phyloP scores from a whole-genome alignment of 2,113 vertebrate species.

The Passer domesticus region DNA sequence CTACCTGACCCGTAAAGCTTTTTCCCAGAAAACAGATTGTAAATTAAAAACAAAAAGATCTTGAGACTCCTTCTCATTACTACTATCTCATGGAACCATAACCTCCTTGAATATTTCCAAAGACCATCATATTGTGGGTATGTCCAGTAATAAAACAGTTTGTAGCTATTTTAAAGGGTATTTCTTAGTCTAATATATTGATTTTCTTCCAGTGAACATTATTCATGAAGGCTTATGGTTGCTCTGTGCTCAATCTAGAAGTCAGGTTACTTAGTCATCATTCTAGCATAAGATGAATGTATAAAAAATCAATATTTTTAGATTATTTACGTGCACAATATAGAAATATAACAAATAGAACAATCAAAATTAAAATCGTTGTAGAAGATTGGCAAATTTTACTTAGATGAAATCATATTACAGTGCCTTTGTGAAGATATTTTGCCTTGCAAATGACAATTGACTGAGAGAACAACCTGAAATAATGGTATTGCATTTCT shows the following conservation, averaged over 20 bases:
- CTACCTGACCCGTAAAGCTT: neutral
- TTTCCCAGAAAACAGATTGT: neutral
- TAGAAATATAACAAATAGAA: neutral
- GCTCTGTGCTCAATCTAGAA: neutral
- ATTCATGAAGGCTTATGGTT: neutral
- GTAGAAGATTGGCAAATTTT: neutral
- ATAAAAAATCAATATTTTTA: neutral
- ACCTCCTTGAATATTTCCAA: neutral
- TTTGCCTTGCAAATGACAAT: neutral
- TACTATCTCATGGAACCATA: neutral
- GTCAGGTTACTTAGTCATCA: neutral
- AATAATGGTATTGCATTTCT: neutral
- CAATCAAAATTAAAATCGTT: neutral
- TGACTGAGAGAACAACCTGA: neutral
- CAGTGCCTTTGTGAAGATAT: neutral
- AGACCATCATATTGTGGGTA: neutral
- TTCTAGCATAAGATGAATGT: neutral
- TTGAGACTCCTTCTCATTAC: neutral
- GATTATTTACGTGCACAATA: neutral
- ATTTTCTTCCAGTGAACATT: neutral
- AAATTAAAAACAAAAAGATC: neutral
- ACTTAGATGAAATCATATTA: neutral
- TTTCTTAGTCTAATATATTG: neutral
- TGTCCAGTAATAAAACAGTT: neutral
- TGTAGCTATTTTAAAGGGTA: neutral